phyloP scores from a whole-genome alignment of 2,113 vertebrate genomes.

The Cryptotis parvus region DNA sequence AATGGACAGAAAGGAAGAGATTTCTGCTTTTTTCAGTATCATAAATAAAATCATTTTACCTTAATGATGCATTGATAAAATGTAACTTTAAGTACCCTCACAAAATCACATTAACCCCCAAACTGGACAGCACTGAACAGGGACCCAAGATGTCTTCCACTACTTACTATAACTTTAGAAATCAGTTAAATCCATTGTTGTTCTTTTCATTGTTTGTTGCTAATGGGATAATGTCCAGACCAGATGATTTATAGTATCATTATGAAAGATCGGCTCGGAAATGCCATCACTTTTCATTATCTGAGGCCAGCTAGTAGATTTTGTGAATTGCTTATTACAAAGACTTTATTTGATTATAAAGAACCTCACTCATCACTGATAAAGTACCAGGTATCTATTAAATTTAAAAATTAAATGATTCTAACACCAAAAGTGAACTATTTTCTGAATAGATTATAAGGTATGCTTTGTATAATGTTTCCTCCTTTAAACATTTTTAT shows the following conservation, averaged over 20 bases:
- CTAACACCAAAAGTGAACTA: no score
- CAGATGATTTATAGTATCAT: not conserved
- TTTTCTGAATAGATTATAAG: no score
- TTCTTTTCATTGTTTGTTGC: not conserved
- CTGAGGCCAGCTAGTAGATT: not conserved
- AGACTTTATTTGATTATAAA: not conserved
- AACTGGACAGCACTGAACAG: slow-evolving; percentile 3
- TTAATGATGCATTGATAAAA: slow-evolving; percentile 5
- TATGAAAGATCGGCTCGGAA: not conserved
- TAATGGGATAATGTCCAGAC: not conserved
- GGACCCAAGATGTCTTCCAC: not conserved
- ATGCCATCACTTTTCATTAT: not conserved
- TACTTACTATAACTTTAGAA: not conserved
- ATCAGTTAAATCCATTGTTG: not conserved
- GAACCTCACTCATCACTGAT: no score
- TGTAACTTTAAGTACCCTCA: not conserved
- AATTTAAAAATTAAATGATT: not conserved
- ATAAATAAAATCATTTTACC: slow-evolving; percentile 42
- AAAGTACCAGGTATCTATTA: not conserved
- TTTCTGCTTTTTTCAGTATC: not conserved
- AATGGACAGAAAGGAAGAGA: not conserved
- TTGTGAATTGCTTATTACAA: not conserved
- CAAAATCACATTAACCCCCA: not conserved
- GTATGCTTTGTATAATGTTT: no score
- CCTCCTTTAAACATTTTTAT: no score